phyloP scores from a whole-genome alignment of 2,888 invertebrate species.

The Cephus rjabovi region DNA sequence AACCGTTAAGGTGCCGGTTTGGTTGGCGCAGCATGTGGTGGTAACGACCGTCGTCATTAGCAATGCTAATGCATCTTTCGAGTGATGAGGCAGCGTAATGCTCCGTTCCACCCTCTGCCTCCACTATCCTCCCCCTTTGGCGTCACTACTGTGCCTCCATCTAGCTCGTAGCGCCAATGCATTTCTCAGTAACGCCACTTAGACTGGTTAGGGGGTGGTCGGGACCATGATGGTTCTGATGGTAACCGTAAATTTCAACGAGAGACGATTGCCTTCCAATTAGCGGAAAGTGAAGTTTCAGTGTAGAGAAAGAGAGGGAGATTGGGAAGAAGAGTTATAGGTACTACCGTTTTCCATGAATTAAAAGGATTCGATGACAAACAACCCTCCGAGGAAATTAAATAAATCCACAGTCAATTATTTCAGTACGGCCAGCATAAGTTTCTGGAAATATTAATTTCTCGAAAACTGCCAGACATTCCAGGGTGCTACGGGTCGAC shows the following conservation, averaged over 20 bases:
- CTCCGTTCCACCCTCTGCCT: conserved; percentile 26
- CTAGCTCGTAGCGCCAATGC: conserved; percentile 21
- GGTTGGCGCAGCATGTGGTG: conserved; percentile 47
- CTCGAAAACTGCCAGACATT: too few relatives aligned
- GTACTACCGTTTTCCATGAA: too few relatives aligned
- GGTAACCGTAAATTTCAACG: conserved; percentile 33
- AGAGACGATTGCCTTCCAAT: conserved; percentile 43
- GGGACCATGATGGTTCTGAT: conserved; percentile 1
- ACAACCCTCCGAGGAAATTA: too few relatives aligned
- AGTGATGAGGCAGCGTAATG: conserved; percentile 59
- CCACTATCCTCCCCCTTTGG: conserved; percentile 4
- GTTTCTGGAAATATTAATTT: too few relatives aligned
- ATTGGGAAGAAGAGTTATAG: too few relatives aligned
- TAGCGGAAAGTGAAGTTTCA: conserved; percentile 17
- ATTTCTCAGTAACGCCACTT: conserved; percentile 43
- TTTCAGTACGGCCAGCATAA: too few relatives aligned
- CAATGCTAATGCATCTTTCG: conserved; percentile 64
- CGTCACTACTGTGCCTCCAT: conserved; percentile 13
- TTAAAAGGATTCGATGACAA: too few relatives aligned
- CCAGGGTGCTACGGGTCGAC: too few relatives aligned
- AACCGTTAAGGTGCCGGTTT: conserved; percentile 4
- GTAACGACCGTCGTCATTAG: conserved; percentile 63
- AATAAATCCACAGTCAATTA: too few relatives aligned
- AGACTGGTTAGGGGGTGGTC: conserved; percentile 10
- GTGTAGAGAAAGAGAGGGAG: too few relatives aligned